A percentile compares a stretch with the other conserved stretches of the same genome.
Evolutionary conservation across 2,888 invertebrate genomes (phyloP).

Genomic region (Caradrina clavipalpis): DNA sequence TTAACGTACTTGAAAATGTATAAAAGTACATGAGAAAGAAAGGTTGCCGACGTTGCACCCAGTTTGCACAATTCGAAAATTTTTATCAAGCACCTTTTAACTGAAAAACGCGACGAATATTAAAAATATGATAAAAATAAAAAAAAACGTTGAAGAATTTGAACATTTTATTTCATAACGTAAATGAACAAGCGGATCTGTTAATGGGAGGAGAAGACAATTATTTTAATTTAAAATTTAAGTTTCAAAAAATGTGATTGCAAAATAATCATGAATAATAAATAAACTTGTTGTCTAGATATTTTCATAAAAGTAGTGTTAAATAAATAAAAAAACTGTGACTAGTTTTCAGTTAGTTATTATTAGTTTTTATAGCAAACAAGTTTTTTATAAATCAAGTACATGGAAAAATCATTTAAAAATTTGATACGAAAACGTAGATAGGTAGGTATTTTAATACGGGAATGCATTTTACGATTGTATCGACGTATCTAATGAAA

Average conservation of each 20-base stretch:
- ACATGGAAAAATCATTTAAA: slow-evolving; percentile 77
- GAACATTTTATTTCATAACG: slow-evolving; percentile 38
- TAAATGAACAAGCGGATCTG: slow-evolving; percentile 42
- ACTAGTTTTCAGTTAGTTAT: slow-evolving; percentile 73
- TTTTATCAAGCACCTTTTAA: slow-evolving; percentile 67
- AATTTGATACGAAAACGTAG: slow-evolving; percentile 89
- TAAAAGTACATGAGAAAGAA: slow-evolving; percentile 78
- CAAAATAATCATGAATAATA: slow-evolving; percentile 46
- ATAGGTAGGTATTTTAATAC: slow-evolving; percentile 90
- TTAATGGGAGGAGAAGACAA: slow-evolving; percentile 47
- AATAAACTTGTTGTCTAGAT: slow-evolving; percentile 58
- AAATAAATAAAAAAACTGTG: slow-evolving; percentile 58
- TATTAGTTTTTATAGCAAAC: slow-evolving; percentile 75
- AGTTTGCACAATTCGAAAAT: slow-evolving; percentile 80
- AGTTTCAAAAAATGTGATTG: slow-evolving; percentile 52
- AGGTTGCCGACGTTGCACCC: slow-evolving; percentile 81
- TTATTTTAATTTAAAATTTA: slow-evolving; percentile 51
- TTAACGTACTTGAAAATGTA: slow-evolving; percentile 65
- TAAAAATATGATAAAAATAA: slow-evolving; percentile 35
- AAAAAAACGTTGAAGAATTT: slow-evolving; percentile 23
- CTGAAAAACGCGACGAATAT: slow-evolving; percentile 56
- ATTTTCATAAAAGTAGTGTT: slow-evolving; percentile 59
- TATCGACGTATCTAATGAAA: slow-evolving; percentile 75
- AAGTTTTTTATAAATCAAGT: slow-evolving; percentile 75
- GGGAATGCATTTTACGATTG: slow-evolving; percentile 85